Conservation (phyloP, 2,797 vertebrate species). For the Coendou prehensilis region DNA sequence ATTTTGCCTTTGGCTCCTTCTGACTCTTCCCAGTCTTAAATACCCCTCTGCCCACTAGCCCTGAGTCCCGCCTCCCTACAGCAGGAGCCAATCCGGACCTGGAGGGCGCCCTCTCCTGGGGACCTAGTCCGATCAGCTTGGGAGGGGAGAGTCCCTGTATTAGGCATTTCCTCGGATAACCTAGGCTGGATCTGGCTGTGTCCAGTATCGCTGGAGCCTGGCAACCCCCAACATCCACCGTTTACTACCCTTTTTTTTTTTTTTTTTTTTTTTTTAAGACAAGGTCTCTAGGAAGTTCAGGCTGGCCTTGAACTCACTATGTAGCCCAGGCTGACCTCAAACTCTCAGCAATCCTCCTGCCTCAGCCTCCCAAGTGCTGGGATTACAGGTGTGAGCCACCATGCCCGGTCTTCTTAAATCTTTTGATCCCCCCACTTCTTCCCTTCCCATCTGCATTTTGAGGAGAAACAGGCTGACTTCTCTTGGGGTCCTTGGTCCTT, state of each 20-base stretch:
- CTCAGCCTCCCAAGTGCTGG: not conserved
- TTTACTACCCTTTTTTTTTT: not conserved
- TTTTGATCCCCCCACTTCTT: not conserved
- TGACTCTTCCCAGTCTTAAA: slow-evolving; percentile 69
- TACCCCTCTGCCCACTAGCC: slow-evolving; percentile 39
- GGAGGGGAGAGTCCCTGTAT: not conserved
- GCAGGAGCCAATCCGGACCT: slow-evolving; percentile 65
- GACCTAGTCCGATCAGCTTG: slow-evolving; percentile 34
- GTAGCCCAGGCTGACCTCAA: not conserved
- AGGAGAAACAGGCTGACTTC: not conserved
- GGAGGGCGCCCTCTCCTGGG: slow-evolving; percentile 42
- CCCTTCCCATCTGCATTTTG: not conserved
- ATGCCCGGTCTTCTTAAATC: not conserved
- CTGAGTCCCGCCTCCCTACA: slow-evolving; percentile 72
- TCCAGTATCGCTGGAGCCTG: not conserved
- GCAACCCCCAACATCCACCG: not conserved
- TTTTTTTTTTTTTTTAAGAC: not conserved
- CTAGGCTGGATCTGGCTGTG: not conserved
- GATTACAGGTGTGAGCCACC: not conserved
- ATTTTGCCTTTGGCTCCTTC: slow-evolving; percentile 65
- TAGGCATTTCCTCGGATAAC: slow-evolving; percentile 41
- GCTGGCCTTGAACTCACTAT: not conserved
- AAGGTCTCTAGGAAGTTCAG: not conserved
- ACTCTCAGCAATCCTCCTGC: not conserved
- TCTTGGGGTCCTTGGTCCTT: not conserved